phyloP scores from a whole-genome alignment of 2,113 vertebrate genomes.

The Helogale parvula region DNA sequence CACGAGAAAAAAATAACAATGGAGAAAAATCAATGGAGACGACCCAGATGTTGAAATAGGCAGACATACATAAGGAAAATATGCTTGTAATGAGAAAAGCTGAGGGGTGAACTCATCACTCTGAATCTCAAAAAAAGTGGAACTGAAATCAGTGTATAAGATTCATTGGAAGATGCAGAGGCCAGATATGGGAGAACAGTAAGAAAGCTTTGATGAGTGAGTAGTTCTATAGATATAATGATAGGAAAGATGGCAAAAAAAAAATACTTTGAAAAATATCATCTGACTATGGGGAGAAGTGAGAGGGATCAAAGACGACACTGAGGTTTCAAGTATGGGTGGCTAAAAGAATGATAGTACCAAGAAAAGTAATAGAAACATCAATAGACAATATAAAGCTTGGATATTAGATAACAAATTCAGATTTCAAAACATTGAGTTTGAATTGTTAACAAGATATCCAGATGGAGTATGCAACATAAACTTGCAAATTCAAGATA shows the following conservation, averaged over 20 bases:
- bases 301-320: constrained; percentile 3
- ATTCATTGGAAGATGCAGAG: constrained; percentile 50
- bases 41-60: constrained; percentile 36
- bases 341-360: constrained; percentile 13
- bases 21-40: constrained; percentile 41
- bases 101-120: constrained; percentile 34
- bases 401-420: constrained; percentile 43
- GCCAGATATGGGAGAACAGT: constrained; percentile 25
- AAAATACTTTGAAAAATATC: constrained; percentile 25
- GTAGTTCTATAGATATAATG: background rate
- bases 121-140: background rate
- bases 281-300: constrained; percentile 5
- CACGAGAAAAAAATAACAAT: constrained; percentile 43
- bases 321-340: constrained; percentile 16
- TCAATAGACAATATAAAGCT: background rate
- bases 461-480: background rate
- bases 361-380: constrained; percentile 2
- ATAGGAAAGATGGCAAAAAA: constrained; percentile 44
- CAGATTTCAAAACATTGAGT: constrained; percentile 1
- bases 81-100: constrained; percentile 9
- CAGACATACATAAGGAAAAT: constrained; percentile 33
- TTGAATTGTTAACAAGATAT: constrained; percentile 48
- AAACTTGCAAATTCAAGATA: constrained; percentile 51
- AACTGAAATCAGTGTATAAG: constrained; percentile 20
- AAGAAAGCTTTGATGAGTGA: constrained; percentile 16